A percentile compares a stretch with the other conserved stretches of the same genome.
These are phyloP conservation scores for Ceratosolen fusciceps DNA, from an alignment of 1,140 invertebrate species.

Conservation along the genomic window DNA sequence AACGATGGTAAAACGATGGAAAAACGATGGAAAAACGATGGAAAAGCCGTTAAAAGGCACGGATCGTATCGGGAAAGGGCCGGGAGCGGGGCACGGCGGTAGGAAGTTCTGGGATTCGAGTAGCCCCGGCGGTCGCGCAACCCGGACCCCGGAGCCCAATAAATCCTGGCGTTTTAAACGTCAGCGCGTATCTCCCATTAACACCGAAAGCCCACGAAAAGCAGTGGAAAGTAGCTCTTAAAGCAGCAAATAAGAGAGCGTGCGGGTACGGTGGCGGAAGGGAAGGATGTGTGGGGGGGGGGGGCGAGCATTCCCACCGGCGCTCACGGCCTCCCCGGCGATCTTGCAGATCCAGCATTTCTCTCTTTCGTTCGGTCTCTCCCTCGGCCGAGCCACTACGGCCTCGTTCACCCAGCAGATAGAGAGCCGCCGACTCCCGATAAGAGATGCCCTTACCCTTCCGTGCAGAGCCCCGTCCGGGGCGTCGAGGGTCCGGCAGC, in stretches of 20 bases:
- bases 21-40: not conserved
- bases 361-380: not conserved
- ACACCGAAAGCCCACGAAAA: conserved; percentile 14
- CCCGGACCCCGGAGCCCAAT: not conserved
- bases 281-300: not conserved
- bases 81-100: no score
- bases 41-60: no score
- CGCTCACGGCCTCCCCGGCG: not conserved
- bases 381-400: not conserved
- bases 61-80: not conserved
- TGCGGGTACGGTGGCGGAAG: not conserved
- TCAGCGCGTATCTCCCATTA: conserved; percentile 18
- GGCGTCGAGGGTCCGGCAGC: not conserved
- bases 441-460: not conserved
- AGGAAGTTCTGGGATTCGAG: not conserved
- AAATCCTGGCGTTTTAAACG: conserved; percentile 13
- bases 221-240: conserved; percentile 9
- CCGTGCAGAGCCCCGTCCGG: not conserved
- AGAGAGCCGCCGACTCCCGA: not conserved
- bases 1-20: not conserved
- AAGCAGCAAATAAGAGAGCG: not conserved
- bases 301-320: not conserved
- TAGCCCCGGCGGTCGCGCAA: not conserved
- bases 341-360: conserved; percentile 7
- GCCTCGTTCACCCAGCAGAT: not conserved